Percentiles rank a stretch among this genome's conserved stretches.
These are phyloP conservation scores for Aphidius colemani DNA, from an alignment of 2,888 invertebrate species.

Conservation along the genomic window DNA sequence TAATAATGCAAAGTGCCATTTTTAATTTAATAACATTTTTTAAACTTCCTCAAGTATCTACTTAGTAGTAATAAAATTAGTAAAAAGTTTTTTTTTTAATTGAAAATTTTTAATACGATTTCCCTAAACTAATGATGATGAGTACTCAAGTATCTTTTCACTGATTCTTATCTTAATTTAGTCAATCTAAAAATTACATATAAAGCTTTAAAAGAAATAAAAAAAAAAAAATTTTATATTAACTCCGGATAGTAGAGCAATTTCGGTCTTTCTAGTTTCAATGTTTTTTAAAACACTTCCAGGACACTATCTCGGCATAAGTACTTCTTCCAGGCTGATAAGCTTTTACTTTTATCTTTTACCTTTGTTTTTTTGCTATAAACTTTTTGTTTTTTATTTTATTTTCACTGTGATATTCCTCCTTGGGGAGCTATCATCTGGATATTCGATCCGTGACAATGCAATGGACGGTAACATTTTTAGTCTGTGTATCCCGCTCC, in stretches of 20 bases:
- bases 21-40: neutral
- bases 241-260: neutral
- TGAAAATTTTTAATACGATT: no score
- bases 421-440: slow-evolving; percentile 22
- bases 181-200: slow-evolving; percentile 8
- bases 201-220: slow-evolving; percentile 2
- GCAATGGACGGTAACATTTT: slow-evolving; percentile 15
- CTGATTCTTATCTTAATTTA: slow-evolving; percentile 14
- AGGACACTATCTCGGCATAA: slow-evolving; percentile 14
- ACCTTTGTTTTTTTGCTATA: no score
- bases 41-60: neutral
- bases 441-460: slow-evolving; percentile 23
- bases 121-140: slow-evolving; percentile 14
- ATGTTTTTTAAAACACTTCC: slow-evolving; percentile 21
- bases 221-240: neutral
- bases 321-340: slow-evolving; percentile 21
- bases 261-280: slow-evolving; percentile 8
- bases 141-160: slow-evolving; percentile 15
- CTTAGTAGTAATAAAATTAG: slow-evolving; percentile 1
- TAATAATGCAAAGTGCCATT: neutral
- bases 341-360: neutral
- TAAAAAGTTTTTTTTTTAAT: neutral
- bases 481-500: slow-evolving; percentile 2
- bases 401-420: neutral
- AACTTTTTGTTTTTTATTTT: slow-evolving; percentile 1